Conservation (phyloP, 2,797 vertebrate species). For the Harpagifer antarcticus region DNA sequence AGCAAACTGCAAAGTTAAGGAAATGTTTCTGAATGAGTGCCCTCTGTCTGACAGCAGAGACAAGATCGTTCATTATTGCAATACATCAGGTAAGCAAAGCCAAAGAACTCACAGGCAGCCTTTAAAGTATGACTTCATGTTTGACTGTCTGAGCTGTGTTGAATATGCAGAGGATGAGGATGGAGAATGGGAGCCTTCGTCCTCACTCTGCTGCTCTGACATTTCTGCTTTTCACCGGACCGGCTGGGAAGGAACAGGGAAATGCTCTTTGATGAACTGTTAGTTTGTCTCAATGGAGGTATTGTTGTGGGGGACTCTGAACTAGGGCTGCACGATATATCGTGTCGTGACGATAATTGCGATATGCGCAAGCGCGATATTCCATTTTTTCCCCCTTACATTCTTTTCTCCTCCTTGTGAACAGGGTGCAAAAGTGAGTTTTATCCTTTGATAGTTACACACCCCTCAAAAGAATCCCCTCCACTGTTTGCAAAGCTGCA, state of each 20-base stretch:
- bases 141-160: slow-evolving; percentile 53
- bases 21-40: slow-evolving; percentile 23
- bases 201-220: slow-evolving; percentile 1
- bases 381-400: too few species aligned
- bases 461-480: slow-evolving; percentile 44
- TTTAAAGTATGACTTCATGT: slow-evolving; percentile 55
- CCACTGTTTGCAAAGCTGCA: slow-evolving; percentile 51
- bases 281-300: slow-evolving; percentile 50
- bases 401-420: slow-evolving; percentile 24
- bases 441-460: slow-evolving; percentile 47
- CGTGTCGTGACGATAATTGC: too few species aligned
- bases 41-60: slow-evolving; percentile 15
- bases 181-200: slow-evolving; percentile 36
- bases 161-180: slow-evolving; percentile 39
- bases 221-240: slow-evolving; percentile 20
- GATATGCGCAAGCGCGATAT: too few species aligned
- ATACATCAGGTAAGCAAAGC: slow-evolving; percentile 47
- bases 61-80: slow-evolving; percentile 12
- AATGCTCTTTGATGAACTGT: slow-evolving; percentile 54
- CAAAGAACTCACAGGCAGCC: slow-evolving; percentile 58
- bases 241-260: slow-evolving; percentile 36
- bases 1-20: slow-evolving; percentile 23
- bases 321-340: too few species aligned
- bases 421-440: slow-evolving; percentile 64
- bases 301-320: slow-evolving; percentile 36